phyloP scores from a whole-genome alignment of 2,113 vertebrate species.

The Xiphophorus hellerii region DNA sequence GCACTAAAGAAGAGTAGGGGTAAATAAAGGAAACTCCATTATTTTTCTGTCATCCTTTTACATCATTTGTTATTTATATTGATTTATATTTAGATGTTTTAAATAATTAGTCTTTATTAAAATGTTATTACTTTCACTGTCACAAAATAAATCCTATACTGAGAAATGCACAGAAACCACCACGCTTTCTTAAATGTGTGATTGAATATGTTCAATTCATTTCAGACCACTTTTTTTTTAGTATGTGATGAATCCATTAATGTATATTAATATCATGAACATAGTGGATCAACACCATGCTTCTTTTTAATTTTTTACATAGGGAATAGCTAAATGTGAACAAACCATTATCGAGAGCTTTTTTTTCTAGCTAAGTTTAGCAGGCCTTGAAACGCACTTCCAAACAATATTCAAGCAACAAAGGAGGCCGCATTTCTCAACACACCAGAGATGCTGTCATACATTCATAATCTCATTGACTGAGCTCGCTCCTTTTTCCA shows the following conservation, averaged over 20 bases:
- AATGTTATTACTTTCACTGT: background rate
- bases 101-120: background rate
- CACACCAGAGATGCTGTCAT: conserved; percentile 59
- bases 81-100: background rate
- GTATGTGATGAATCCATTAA: background rate
- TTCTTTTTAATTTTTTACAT: background rate
- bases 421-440: conserved; percentile 42
- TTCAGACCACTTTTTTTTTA: background rate
- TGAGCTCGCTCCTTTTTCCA: conserved; percentile 63
- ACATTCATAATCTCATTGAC: conserved; percentile 72
- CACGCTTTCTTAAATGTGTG: background rate
- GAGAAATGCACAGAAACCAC: background rate
- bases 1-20: background rate
- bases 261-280: background rate
- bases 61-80: background rate
- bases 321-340: background rate
- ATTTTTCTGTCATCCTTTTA: background rate
- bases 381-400: conserved; percentile 36
- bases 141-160: background rate
- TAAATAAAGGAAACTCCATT: background rate
- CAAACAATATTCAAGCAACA: conserved; percentile 22
- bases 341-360: background rate
- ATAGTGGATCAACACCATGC: background rate
- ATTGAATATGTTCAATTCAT: background rate
- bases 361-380: conserved; percentile 22